Base-by-base conservation (phyloP, 1,140 invertebrate species). In the Neocloeon triangulifer region DNA sequence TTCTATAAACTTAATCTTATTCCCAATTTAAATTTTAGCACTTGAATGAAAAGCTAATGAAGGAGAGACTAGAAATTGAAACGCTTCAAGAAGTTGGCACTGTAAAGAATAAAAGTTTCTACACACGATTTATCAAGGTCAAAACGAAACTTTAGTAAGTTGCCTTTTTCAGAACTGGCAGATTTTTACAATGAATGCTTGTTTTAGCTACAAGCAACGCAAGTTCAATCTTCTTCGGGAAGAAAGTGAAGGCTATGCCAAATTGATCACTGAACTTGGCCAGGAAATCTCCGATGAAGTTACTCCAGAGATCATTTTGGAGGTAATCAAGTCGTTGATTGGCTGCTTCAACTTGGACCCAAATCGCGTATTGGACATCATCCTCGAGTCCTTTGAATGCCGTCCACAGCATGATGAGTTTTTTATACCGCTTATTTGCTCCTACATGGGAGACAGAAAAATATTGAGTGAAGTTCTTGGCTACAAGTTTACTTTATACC, bases 331-430 rank as follows among this genome's bases (percentile, higher is more conserved):
- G 52, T 85, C 81, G n/a, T 58, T 94, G 14, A 92, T 92, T 49
- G 85, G 82, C 46, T 95, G 88, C 53, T 98, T 98, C 49, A 95
- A 97, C 61, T 65, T 99, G 44, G 94, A 99, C 59, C 95, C 95
- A 13, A 98, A 98, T 52, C 64, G 95, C 46, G 91, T 97, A 1
- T 56, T 98, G 36, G 94, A 98, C 50, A 75, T 97, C 33, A 78
- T 98, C 37, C 58, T 99, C 34, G 92, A 98, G 56, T 81, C 84
- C 9, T 96, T 98, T 63, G 92, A 98, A 53, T 78, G 74, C 40
- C 69, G 79, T 35, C 73, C 77, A 5, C 48, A 65, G 25, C 40
- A 50, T 8, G 38, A 48, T 31, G 35, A 53, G 9, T 60, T 88
- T 40, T 94, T 88, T 51, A 74, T 89, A 49, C 69, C 74, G 7